Evolutionary conservation across 2,888 invertebrate species (phyloP), one percentile per base, ranked within the genome.

Genomic region (Aleiodes testaceus): DNA sequence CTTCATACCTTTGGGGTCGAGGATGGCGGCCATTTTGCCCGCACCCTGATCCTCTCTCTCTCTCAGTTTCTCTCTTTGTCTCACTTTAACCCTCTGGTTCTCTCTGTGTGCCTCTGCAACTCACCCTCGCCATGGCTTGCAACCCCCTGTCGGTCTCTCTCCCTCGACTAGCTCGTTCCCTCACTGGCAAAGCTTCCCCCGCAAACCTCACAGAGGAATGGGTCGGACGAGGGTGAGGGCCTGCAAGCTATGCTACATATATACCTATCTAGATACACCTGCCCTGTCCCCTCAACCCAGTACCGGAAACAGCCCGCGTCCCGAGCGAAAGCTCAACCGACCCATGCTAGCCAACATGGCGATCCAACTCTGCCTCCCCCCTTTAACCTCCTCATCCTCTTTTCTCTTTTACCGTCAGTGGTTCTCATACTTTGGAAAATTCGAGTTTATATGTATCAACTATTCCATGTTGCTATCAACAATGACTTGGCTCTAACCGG

Each of bases 281-380:
- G 81, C 77, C 78, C 82, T 81, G 79, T 79, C 80, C 82, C 81
- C 75, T 50, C 65, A 64, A 67, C 52, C 74, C 81, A 82, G 80
- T 80, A 85, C 85, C 85, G 85, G 85, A 85, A 85, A 83, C 85
- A 82, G 79, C 82, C 83, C 22, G 77, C 81, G 82, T 84, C 79
- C 81, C 84, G 72, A 77, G 76, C 78, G 59, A 75, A 79, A 84
- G 82, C 84, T 82, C 80, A 79, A 82, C 84, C 82, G 75, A 81
- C 79, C 76, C 77, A 82, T 82, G 80, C 82, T 83, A 82, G 80
- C 81, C 82, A 85, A 84, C 84, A 85, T 85, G 81, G 82, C 82
- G 82, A 81, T 79, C 73, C 72, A 47, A 16, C 14, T 47, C 14
- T 47, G 3, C 47, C 63, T 14, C 26, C 45, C 63, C 22, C 45